Percentiles rank a stretch among this genome's conserved stretches.
phyloP scores from a whole-genome alignment of 2,797 vertebrate genomes.

The Amphiprion clarkii region DNA sequence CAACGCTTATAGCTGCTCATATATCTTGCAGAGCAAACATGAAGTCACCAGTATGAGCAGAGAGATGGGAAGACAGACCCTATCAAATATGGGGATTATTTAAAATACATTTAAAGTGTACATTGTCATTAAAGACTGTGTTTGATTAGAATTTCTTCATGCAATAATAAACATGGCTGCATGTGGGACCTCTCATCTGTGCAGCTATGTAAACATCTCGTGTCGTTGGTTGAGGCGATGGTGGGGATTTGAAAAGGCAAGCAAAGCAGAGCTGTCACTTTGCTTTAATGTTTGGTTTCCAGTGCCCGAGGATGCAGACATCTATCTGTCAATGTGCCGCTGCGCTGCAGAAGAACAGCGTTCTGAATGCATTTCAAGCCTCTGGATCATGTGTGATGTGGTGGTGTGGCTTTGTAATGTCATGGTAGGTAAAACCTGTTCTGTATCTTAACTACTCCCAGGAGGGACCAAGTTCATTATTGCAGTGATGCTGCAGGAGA shows the following conservation, averaged over 20 bases:
- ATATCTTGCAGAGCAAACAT: conserved; percentile 38
- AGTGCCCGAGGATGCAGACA: conserved; percentile 56
- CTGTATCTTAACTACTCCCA: background rate
- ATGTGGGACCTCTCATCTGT: conserved; percentile 13
- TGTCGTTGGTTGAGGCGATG: conserved; percentile 39
- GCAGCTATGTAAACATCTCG: conserved; percentile 36
- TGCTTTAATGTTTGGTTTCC: conserved; percentile 61
- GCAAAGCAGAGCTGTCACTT: conserved; percentile 72
- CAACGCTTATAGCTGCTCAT: conserved; percentile 45
- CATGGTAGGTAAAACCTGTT: background rate
- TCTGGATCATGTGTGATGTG: background rate
- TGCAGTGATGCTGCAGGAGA: background rate
- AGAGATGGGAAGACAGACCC: conserved; percentile 10
- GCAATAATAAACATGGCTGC: conserved; percentile 5
- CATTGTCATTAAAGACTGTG: background rate
- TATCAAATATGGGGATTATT: background rate
- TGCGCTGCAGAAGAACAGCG: conserved; percentile 35
- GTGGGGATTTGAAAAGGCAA: conserved; percentile 73
- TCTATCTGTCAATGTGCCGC: conserved; percentile 63
- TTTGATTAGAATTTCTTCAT: conserved; percentile 12
- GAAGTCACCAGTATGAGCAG: conserved; percentile 22
- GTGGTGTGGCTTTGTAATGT: background rate
- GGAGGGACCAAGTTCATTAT: background rate
- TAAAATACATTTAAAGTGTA: background rate
- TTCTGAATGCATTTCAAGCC: conserved; percentile 24